Conservation (phyloP, 2,888 invertebrate species). For the Agrotis segetum region DNA sequence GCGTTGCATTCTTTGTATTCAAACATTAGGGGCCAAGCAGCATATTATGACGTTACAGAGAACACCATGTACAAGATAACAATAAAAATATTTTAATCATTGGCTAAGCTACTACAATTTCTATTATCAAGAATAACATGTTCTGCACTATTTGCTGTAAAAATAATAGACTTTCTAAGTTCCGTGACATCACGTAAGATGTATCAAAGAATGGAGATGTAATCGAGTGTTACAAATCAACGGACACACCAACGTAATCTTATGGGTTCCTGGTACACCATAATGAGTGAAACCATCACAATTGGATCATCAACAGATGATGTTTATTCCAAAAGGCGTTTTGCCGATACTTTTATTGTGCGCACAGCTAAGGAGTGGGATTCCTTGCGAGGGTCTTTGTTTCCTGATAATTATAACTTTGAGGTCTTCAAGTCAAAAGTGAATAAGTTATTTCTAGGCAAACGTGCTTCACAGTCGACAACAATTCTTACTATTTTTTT, state of each 20-base stretch:
- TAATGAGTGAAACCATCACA: constrained; percentile 55
- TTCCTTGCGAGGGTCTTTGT: no score
- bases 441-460: no score
- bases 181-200: constrained; percentile 56
- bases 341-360: no score
- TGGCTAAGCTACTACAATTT: background rate
- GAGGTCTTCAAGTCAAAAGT: no score
- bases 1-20: no score
- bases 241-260: constrained; percentile 51
- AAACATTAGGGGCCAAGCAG: no score
- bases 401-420: no score
- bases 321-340: background rate
- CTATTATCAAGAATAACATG: background rate
- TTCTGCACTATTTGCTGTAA: constrained; percentile 39
- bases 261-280: constrained; percentile 54
- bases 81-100: background rate
- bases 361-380: no score
- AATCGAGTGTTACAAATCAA: constrained; percentile 61
- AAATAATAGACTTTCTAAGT: constrained; percentile 39
- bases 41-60: no score
- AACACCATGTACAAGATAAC: no score
- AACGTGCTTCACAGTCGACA: no score
- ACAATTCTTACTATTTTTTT: no score
- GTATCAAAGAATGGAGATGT: constrained; percentile 54
- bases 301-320: constrained; percentile 17